Percentiles rank a stretch among this genome's conserved stretches.
phyloP scores from a whole-genome alignment of 2,888 invertebrate species.

The Selenia dentaria region DNA sequence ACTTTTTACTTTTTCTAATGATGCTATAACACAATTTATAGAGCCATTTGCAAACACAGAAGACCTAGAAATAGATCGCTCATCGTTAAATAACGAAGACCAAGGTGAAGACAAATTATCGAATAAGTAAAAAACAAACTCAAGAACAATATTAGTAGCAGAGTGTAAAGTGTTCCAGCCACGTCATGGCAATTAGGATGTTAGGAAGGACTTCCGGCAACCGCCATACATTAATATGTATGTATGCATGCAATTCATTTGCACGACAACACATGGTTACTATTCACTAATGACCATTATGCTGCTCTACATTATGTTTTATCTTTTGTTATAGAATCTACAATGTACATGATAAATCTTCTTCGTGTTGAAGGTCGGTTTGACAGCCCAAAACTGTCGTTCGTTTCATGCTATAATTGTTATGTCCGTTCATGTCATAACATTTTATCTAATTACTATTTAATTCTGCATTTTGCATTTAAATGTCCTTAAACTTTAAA shows the following conservation, averaged over 20 bases:
- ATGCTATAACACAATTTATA: no score
- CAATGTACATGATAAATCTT: slow-evolving; percentile 32
- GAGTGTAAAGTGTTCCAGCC: slow-evolving; percentile 34
- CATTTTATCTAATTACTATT: slow-evolving; percentile 13
- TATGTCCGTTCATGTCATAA: slow-evolving; percentile 5
- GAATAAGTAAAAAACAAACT: slow-evolving; percentile 32
- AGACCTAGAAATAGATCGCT: slow-evolving; percentile 18
- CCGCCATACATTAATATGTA: slow-evolving; percentile 37
- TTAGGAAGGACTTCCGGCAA: slow-evolving; percentile 56
- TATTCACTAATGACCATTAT: slow-evolving; percentile 26
- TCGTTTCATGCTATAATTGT: slow-evolving; percentile 12
- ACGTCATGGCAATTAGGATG: slow-evolving; percentile 52
- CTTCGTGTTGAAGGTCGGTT: slow-evolving; percentile 26
- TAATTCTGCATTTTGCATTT: neutral
- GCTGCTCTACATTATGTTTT: slow-evolving; percentile 21
- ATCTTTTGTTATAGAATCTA: slow-evolving; percentile 27
- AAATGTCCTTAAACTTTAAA: no score
- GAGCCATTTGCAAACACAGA: no score
- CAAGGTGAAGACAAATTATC: slow-evolving; percentile 39
- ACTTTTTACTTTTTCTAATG: no score
- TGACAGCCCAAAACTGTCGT: slow-evolving; percentile 26
- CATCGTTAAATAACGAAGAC: slow-evolving; percentile 6
- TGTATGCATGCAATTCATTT: slow-evolving; percentile 38
- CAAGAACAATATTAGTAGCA: slow-evolving; percentile 30
- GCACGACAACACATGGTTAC: slow-evolving; percentile 24